Percentiles rank a stretch among this genome's conserved stretches.
Evolutionary conservation across 2,113 vertebrate species (phyloP).

Genomic region (Hassar affinis): DNA sequence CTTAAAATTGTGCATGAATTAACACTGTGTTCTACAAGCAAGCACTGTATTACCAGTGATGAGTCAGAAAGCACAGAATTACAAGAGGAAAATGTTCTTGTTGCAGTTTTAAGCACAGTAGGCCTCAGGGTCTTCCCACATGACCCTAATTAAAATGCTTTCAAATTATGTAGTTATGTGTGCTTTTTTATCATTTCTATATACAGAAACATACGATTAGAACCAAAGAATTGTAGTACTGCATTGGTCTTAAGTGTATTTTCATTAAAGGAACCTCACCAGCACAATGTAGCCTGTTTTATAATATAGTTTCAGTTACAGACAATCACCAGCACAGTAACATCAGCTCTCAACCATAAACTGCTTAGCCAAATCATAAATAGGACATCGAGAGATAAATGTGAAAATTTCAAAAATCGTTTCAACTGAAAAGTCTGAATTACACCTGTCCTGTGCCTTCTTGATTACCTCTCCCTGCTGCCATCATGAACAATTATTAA

Average conservation of each 20-base stretch:
- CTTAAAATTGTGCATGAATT: not conserved
- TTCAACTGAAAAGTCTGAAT: not conserved
- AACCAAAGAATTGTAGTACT: not conserved
- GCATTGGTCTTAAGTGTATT: not conserved
- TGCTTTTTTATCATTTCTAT: not conserved
- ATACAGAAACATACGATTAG: slow-evolving; percentile 1
- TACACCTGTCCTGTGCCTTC: not conserved
- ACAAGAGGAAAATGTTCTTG: not conserved
- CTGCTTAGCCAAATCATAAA: slow-evolving; percentile 40
- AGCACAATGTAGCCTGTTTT: not conserved
- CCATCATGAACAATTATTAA: slow-evolving; percentile 58
- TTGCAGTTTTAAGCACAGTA: not conserved
- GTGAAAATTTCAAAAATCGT: not conserved
- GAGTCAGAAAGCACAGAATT: not conserved
- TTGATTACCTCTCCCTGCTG: not conserved
- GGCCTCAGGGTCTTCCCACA: not conserved
- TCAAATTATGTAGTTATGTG: not conserved
- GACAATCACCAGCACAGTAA: slow-evolving; percentile 42
- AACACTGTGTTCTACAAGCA: not conserved
- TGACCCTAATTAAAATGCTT: not conserved
- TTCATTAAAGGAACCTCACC: not conserved
- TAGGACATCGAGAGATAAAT: slow-evolving; percentile 36
- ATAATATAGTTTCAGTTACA: slow-evolving; percentile 19
- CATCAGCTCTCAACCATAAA: slow-evolving; percentile 55
- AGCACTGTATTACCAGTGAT: slow-evolving; percentile 1